Base-by-base conservation (phyloP, 2,797 vertebrate species). In the Arnoldichthys spilopterus region DNA sequence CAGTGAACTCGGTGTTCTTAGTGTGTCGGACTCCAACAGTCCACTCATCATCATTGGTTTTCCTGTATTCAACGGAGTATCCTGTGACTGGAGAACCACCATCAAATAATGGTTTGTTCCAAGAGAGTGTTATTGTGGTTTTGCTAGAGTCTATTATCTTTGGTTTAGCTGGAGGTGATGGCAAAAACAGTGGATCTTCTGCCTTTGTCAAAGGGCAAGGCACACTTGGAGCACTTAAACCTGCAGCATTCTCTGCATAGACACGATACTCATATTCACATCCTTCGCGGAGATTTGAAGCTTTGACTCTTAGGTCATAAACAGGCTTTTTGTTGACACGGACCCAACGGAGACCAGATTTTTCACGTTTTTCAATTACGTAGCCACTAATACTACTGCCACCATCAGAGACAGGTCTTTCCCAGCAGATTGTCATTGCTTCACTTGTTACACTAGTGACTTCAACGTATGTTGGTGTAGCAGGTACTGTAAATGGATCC, bases 231-330 rank as follows among this genome's bases (percentile, higher is more conserved):
- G 93, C 95, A 93, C 98, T 98, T 67, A 98, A 88, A 68, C 98
- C 98, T 82, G 95, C 98, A 87, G 93, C 92, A 86, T 99, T 99
- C 90, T 99, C 98, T 84, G 98, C 97, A 94, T 94, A 96, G 82
- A 99, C 97, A 67, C 96, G 94, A 83, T 97, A 99, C 87, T 99
- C 97, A 91, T 99, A 99, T 86, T 99, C 97, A 79, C 94, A 96
- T 84, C 96, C 96, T 80, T 96, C 94, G 58, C 95, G 94, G n/a
- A 99, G 94, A 84, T 96, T 94, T 8, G 94, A 90, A 68, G 97
- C 97, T 90, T 99, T 99, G 68, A 97, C 96, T 90, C 98, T 94
- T 75, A 98, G 92, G 88, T 99, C 98, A 90, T 97, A 98, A 70
- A 99, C 97, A 76, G 95, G 94, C 78, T 97, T 99, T 92, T 98